Base-by-base conservation (phyloP, 2,888 invertebrate genomes). In the Lissonota sp. region DNA sequence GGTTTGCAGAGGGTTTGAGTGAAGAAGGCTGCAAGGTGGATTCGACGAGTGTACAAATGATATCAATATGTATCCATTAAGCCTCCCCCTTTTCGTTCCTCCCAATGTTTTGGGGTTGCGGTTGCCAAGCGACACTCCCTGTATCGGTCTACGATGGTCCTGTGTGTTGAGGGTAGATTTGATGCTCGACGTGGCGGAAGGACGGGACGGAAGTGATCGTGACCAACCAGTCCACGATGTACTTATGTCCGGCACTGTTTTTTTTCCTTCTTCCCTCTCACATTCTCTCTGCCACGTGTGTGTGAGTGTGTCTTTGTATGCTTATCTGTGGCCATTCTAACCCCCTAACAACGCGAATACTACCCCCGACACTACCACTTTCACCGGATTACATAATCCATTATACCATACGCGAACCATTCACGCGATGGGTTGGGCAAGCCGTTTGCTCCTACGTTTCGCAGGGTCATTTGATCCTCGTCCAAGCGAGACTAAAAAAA, bases 21-120 rank as follows among this genome's bases (percentile, higher is more conserved):
- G 37, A 39, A 51, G 55, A 16, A 16, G 46, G 2, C 37, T 53
- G 14, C 16, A 44, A 16, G 62, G 8, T 79, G 79, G 82, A 79
- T 66, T 83, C 81, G 83, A 80, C 80, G 86, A 83, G 85, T 83
- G 86, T 88, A 86, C 87, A 87, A 90, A 89, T 88, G 88, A 88
- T 89, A 89, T 90, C 88, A 88, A 90, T 89, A 90, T 90, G 88
- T 89, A 90, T 88, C 89, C 89, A 89, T 89, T 89, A 88, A 87
- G 86, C 79, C 64, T 84, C 80, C 26, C 26, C 26, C 26, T 26
- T 26, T 26, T 84, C 79, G 82, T 76, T 76, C 79, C 79, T 82
- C 60, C 39, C 57, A 83, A 70, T 77, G 77, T 80, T 80, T 75
- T 83, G 73, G 84, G 84, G 82, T 75, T 80, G 79, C 62, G 80